Evolutionary conservation across 1,140 invertebrate genomes (phyloP), one percentile per base, ranked within the genome.

Genomic region (Lordiphosa mommai): DNA sequence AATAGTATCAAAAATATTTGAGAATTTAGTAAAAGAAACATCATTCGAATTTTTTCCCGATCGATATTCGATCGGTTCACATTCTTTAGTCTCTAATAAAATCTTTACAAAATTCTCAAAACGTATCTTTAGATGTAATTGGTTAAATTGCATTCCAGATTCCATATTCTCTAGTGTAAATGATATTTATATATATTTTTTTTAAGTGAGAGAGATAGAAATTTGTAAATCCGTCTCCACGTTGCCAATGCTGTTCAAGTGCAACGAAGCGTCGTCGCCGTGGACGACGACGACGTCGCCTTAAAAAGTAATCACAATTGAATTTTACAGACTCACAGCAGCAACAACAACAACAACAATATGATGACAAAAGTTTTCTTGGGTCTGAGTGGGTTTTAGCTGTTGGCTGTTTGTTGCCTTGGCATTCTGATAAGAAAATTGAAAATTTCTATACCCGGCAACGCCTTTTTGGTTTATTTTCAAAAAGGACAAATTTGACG

Each of bases 221-320:
- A 23, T 23, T 23, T 23, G 3, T 23, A 23, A 23, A 23, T 23
- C 20, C 20, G 20, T 5, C 20, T 23, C 20, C 20, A 34, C 36
- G 36, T 43, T 34, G 33, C 10, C 17, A 10, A 5, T 20, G 33
- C 67, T 70, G 65, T 67, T 77, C 73, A 63, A 79, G 74, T 74
- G 65, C 74, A 80, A 43, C 57, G 65, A 82, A 52, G 65, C 74
- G 52, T 23, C 59, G 9, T 20, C 40, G 48, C 32, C 34, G 9
- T 10, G 8, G 53, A 37, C 20, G 12, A 9, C 20, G 12, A 9
- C 56, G 56, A 29, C 5, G 49, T 50, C 44, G 72, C 29, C 65
- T 60, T 58, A 50, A 56, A 56, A 80, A 80, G 70, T 67, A 82
- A 82, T 82, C 76, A 76, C 66, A 76, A 60, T 61, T 70, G 50